Evolutionary conservation across 2,888 invertebrate species (phyloP).

Genomic region (Ormyrus pomaceus): DNA sequence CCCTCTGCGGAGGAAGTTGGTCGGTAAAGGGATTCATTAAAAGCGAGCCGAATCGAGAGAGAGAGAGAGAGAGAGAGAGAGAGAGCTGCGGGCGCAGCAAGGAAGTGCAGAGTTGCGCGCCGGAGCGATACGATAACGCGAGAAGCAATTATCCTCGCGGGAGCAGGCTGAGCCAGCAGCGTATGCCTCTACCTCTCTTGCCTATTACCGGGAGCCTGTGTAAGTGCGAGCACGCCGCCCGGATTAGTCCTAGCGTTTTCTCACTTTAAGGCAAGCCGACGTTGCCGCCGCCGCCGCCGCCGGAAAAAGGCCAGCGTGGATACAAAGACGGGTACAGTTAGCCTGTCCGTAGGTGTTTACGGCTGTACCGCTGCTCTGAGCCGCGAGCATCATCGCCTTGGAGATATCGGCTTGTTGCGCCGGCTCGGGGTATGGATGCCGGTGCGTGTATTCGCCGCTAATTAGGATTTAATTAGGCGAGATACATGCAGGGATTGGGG

Average conservation of each 20-base stretch:
- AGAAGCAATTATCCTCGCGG: constrained; percentile 56
- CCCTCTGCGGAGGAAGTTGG: constrained; percentile 5
- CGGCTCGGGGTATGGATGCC: too few relatives aligned
- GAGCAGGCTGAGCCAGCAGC: constrained; percentile 35
- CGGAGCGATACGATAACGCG: constrained; percentile 57
- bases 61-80: not conserved
- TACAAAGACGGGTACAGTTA: constrained; percentile 40
- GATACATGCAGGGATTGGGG: too few relatives aligned
- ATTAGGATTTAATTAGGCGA: too few relatives aligned
- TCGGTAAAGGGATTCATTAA: constrained; percentile 53
- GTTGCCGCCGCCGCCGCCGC: not conserved
- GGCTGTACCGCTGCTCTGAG: too few relatives aligned
- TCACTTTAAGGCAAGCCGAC: constrained; percentile 31
- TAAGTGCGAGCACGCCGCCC: not conserved
- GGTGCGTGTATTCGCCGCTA: too few relatives aligned
- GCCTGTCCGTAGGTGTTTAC: too few relatives aligned
- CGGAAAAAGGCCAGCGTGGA: constrained; percentile 1
- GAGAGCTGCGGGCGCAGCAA: constrained; percentile 33
- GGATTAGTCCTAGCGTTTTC: constrained; percentile 46
- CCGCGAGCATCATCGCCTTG: too few relatives aligned
- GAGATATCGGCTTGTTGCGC: too few relatives aligned
- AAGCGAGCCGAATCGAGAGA: constrained; percentile 46
- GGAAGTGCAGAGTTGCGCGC: constrained; percentile 53
- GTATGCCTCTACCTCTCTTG: constrained; percentile 11
- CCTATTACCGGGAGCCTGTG: constrained; percentile 39